phyloP scores from a whole-genome alignment of 2,113 vertebrate genomes.

The Chunga burmeisteri region DNA sequence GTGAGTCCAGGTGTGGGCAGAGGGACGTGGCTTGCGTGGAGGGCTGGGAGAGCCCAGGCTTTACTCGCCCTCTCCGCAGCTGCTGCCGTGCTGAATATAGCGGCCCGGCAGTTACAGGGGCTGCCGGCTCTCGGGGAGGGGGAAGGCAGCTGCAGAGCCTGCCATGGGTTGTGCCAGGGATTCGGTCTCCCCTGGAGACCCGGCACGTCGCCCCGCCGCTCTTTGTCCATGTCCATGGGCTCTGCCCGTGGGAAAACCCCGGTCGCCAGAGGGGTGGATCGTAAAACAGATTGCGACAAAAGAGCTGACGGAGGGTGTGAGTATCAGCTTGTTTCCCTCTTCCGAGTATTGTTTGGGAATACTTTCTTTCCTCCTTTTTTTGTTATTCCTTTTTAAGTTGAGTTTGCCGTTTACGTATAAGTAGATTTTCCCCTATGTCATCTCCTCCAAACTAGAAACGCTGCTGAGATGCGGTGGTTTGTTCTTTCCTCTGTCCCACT shows the following conservation, averaged over 20 bases:
- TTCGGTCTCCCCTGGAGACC: neutral
- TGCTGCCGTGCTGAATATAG: neutral
- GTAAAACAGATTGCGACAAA: neutral
- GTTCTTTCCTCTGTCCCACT: neutral
- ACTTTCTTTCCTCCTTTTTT: neutral
- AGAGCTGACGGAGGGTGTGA: neutral
- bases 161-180: accelerated
- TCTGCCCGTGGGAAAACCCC: neutral
- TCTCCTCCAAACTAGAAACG: accelerated
- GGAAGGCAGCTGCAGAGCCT: neutral
- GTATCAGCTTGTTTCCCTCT: neutral
- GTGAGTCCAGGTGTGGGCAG: neutral
- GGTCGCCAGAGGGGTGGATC: accelerated
- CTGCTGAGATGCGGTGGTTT: neutral
- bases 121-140: neutral
- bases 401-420: neutral
- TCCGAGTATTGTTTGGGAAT: neutral
- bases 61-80: neutral
- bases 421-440: neutral
- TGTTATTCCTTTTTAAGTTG: neutral
- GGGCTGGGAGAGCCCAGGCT: neutral
- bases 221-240: neutral
- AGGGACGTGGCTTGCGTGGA: accelerated
- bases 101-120: neutral
- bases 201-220: accelerated